Base-by-base conservation (phyloP, 1,140 invertebrate species). In the Zaprionus tsacasi region DNA sequence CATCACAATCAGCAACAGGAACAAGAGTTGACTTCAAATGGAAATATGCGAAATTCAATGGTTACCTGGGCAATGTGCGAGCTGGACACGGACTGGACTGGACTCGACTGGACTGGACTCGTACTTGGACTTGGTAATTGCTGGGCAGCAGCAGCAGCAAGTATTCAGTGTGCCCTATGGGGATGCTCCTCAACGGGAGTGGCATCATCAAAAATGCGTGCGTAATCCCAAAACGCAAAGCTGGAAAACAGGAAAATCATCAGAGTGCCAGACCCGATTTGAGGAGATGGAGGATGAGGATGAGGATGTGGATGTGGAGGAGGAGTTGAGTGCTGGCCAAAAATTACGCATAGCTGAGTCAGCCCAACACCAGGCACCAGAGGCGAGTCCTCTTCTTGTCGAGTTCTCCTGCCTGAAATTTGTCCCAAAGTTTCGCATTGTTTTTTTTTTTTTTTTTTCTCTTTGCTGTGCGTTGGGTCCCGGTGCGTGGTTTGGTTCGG, bases 1-100 rank as follows among this genome's bases (percentile, higher is more conserved):
- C 82, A 87, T 87, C 82, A 87, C 87, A 87, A 88, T 88, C 83
- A 87, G 80, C 76, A 88, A 64, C 79, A 87, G 83, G 66, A 88
- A 88, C 82, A 63, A 76, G 86, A 86, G 76, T 82, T 70, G 79
- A 82, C 79, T 87, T 74, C 55, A 56, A 25, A 50, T 81, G 56
- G 59, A 78, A 55, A 68, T 66, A 70, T 56, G 61, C 52, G 43
- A 60, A 68, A 77, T 77, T 70, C 65, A 75, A 52, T 78, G 50
- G 50, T 45, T 78, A 73, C 67, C 58, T 52, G 15, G 33, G 48
- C 61, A 38, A 45, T 60, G 36, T 6, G 40, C 13, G 11, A 45
- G 13, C 0, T 30, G 27, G 3, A 30, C 21, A 21, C 21, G 21
- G 2, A 33, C 30, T 33, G 30, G 30, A 33, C 30, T 4, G 30